These are phyloP conservation scores for Cheilosia grossa DNA, from an alignment of 2,888 invertebrate species.

Conservation along the genomic window DNA sequence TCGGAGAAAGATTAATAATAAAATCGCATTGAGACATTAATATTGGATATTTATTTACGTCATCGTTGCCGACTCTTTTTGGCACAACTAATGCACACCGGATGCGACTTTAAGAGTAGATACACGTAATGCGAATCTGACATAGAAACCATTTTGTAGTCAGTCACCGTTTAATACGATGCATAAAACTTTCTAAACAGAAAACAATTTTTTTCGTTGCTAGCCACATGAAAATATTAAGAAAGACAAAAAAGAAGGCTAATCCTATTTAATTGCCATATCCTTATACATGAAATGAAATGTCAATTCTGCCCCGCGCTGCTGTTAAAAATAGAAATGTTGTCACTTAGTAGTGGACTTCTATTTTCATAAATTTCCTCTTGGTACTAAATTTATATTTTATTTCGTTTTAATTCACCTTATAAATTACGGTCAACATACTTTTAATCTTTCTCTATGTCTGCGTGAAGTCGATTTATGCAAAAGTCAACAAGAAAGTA, in stretches of 20 bases:
- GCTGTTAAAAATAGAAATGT: slow-evolving; percentile 28
- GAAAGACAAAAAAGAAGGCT: neutral
- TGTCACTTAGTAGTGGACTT: slow-evolving; percentile 3
- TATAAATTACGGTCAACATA: slow-evolving; percentile 46
- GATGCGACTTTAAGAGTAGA: neutral
- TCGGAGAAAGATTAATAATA: slow-evolving; percentile 39
- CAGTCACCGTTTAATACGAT: neutral
- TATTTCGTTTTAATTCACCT: slow-evolving; percentile 46
- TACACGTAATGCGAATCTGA: slow-evolving; percentile 2
- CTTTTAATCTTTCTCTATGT: slow-evolving; percentile 46
- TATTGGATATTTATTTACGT: slow-evolving; percentile 45
- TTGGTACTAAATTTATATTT: slow-evolving; percentile 23
- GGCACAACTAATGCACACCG: slow-evolving; percentile 34
- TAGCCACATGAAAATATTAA: neutral
- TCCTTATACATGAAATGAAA: slow-evolving; percentile 9
- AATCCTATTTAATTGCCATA: slow-evolving; percentile 19
- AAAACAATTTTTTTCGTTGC: neutral
- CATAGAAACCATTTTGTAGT: neutral
- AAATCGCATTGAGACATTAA: slow-evolving; percentile 58
- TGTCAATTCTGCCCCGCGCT: slow-evolving; percentile 1
- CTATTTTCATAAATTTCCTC: slow-evolving; percentile 6
- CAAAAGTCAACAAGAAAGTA: slow-evolving; percentile 4
- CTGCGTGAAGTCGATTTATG: slow-evolving; percentile 42
- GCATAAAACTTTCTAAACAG: neutral
- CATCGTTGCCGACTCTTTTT: slow-evolving; percentile 24